These are phyloP conservation scores for Capitulum mitella DNA, from an alignment of 2,888 invertebrate genomes.

Conservation along the genomic window DNA sequence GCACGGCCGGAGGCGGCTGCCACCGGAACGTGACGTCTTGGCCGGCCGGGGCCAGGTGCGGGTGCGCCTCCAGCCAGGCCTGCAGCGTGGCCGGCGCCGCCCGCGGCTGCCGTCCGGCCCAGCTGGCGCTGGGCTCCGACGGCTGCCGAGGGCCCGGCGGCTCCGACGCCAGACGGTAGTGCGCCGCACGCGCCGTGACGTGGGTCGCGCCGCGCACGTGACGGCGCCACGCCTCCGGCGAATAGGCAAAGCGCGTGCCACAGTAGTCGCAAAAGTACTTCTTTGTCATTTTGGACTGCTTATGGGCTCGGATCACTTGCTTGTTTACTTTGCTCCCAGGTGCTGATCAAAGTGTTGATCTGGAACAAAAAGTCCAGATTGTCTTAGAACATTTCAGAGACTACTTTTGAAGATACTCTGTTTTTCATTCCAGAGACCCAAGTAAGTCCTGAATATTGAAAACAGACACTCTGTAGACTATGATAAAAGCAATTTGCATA, in stretches of 20 bases:
- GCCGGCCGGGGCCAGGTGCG: neutral
- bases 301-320: no score
- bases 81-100: neutral
- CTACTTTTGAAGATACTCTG: no score
- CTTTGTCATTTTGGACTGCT: no score
- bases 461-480: no score
- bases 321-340: no score
- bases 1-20: conserved; percentile 13
- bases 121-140: neutral
- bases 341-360: no score
- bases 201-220: neutral
- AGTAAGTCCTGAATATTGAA: no score
- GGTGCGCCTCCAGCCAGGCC: neutral
- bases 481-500: no score
- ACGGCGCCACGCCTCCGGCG: conserved; percentile 9
- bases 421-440: no score
- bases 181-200: neutral
- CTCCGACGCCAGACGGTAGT: neutral
- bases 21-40: neutral
- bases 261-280: conserved; percentile 11
- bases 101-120: neutral
- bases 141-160: no score
- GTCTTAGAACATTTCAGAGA: no score
- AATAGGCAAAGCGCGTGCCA: neutral
- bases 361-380: no score